Conservation (phyloP, 2,888 invertebrate genomes). For the Cynaeus angustus region DNA sequence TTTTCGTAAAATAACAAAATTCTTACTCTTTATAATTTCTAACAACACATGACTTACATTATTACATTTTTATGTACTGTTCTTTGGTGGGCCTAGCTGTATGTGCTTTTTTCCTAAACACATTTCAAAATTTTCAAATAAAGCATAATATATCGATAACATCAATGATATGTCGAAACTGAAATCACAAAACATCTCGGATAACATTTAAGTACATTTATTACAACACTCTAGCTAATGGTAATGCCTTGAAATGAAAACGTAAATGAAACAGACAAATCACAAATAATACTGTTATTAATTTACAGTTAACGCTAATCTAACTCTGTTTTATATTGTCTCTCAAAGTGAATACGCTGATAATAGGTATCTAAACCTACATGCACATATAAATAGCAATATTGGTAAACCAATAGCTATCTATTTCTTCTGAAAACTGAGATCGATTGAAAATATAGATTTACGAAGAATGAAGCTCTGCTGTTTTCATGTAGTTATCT, state of each 20-base stretch:
- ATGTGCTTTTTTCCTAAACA: conserved; percentile 44
- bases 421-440: conserved; percentile 17
- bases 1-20: conserved; percentile 19
- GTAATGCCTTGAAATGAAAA: no score
- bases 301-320: conserved; percentile 32
- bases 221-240: conserved; percentile 7
- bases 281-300: conserved; percentile 25
- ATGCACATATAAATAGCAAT: conserved; percentile 23
- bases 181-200: conserved; percentile 47
- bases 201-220: conserved; percentile 46
- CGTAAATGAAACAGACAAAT: conserved; percentile 12
- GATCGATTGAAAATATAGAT: conserved; percentile 25
- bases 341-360: conserved; percentile 36
- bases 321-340: conserved; percentile 46
- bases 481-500: conserved; percentile 3
- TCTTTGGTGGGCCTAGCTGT: conserved; percentile 54
- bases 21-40: conserved; percentile 26
- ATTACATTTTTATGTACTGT: conserved; percentile 47
- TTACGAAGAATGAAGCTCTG: conserved; percentile 33
- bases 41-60: conserved; percentile 32
- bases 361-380: conserved; percentile 14
- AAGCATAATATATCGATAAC: conserved; percentile 23
- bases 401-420: not conserved
- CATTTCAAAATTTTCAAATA: conserved; percentile 38
- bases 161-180: conserved; percentile 52